These are phyloP conservation scores for Upupa epops DNA, from an alignment of 2,113 vertebrate species.

Conservation along the genomic window DNA sequence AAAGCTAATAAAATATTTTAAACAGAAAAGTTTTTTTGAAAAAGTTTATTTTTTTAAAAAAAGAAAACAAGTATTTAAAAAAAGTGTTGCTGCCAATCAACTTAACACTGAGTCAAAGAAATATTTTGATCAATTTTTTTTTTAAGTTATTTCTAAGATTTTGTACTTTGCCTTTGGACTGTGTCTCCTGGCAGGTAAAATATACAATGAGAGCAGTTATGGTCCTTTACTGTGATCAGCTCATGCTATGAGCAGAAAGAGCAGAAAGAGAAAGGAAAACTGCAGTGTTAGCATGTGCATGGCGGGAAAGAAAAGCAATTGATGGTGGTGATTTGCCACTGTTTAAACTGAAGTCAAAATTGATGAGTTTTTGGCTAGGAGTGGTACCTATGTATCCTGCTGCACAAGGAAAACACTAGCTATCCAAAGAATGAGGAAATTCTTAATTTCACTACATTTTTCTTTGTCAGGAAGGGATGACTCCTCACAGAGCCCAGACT, in stretches of 20 bases:
- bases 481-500: not conserved
- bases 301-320: not conserved
- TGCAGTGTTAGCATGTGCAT: not conserved
- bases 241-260: not conserved
- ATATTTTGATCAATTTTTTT: too few species aligned
- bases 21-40: too few species aligned
- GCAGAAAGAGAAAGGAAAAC: not conserved
- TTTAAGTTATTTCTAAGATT: not conserved
- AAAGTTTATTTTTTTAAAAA: too few species aligned
- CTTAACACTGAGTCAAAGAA: not conserved
- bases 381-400: rapidly evolving
- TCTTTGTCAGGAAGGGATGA: not conserved
- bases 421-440: not conserved
- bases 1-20: too few species aligned
- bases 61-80: too few species aligned
- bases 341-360: not conserved
- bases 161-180: not conserved
- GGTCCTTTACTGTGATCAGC: not conserved
- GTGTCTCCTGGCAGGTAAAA: not conserved
- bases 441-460: conserved; percentile 5
- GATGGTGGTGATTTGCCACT: not conserved
- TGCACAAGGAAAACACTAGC: too few species aligned
- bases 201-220: not conserved
- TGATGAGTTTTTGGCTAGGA: not conserved
- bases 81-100: not conserved